Base-by-base conservation (phyloP, 2,113 vertebrate species). In the Butorides virescens region DNA sequence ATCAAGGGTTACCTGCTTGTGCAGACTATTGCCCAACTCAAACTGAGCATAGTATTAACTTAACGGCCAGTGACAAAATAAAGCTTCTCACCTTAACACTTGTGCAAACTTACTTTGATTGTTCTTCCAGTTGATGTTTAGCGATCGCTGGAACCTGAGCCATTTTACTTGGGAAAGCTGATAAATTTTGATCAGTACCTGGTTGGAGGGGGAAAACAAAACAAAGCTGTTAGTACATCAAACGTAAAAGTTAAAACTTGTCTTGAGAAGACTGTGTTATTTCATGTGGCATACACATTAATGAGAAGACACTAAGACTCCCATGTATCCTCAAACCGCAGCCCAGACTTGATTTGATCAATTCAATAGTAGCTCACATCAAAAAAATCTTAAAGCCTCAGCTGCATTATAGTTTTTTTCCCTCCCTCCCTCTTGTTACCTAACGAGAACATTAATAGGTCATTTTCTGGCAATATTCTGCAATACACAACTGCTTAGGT, bases 71-170 rank as follows among this genome's bases (percentile, higher is more conserved):
- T 12, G 14, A n/a, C 30, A 59, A 75, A 53, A 77, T 22, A 85
- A 86, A 79, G 25, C 66, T 68, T 27, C 83, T 78, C 52, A 37
- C 26, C 37, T 71, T 21, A 42, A 44, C 36, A 16, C 56, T 66
- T 50, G 47, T 50, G 59, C 55, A 88, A 80, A 98, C 99, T 98
- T 98, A 99, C 99, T 80, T 97, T 16, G 98, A 98, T 84, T 99
- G 98, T 91, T 98, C 98, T 95, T 99, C 99, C 58, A 99, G 98
- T 79, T 99, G 97, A 55, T 98, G 98, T 94, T 98, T 98, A 96
- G 99, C 98, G 25, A 99, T 98, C 67, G 98, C 98, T 44, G 99
- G 99, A 10, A 99, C 98, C 73, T 99, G 99, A 75, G 98, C 98
- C 98, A 99, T 98, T 98, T 99, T 98, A 96, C 93, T 99, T 8